Conservation (phyloP, 2,888 invertebrate genomes). For the Adineta ricciae region DNA sequence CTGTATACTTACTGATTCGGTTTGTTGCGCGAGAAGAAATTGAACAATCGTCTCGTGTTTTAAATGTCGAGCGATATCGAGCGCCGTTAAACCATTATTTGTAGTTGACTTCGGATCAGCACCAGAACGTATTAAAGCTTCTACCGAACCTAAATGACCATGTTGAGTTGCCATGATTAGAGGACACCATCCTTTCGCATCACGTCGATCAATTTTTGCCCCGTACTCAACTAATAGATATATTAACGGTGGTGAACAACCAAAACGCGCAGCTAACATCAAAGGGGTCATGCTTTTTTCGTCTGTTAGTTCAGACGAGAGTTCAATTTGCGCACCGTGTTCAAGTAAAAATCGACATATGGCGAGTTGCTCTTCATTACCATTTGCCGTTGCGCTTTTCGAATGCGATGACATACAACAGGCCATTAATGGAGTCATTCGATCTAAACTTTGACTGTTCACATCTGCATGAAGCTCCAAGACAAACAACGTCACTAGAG, state of each 20-base stretch:
- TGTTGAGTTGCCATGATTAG: constrained; percentile 5
- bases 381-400: not conserved
- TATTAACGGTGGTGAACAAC: not conserved
- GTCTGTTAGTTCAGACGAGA: not conserved
- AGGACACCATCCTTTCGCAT: constrained; percentile 17
- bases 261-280: not conserved
- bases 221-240: not conserved
- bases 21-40: not conserved
- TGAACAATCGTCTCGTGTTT: not conserved
- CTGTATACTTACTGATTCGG: not conserved
- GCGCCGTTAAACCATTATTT: not conserved
- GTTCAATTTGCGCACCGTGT: constrained; percentile 3
- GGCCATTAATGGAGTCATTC: not conserved
- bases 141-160: constrained; percentile 13
- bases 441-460: not conserved
- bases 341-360: not conserved
- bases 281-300: not conserved
- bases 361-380: not conserved
- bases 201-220: not conserved
- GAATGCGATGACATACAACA: constrained; percentile 21
- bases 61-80: constrained; percentile 13
- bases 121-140: not conserved
- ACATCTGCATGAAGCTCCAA: not conserved
- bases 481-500: not conserved
- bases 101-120: not conserved